Percentiles rank a stretch among this genome's conserved stretches.
These are phyloP conservation scores for Aproaerema taeniolella DNA, from an alignment of 2,888 invertebrate species.

Conservation along the genomic window DNA sequence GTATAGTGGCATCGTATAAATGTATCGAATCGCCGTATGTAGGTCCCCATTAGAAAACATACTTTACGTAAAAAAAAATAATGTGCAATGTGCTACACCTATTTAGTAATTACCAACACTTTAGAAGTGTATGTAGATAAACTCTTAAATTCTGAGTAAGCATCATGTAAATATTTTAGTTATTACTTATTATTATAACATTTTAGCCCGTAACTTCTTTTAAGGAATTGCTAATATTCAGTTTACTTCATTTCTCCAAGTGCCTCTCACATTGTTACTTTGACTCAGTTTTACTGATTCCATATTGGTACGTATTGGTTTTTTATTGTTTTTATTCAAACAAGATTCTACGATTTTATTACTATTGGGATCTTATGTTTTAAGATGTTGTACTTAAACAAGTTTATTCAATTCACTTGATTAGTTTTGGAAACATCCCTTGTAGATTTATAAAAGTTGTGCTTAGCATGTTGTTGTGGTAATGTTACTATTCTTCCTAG, in stretches of 20 bases:
- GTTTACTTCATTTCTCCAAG: slow-evolving; percentile 47
- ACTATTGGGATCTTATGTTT: slow-evolving; percentile 2
- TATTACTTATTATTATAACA: slow-evolving; percentile 33
- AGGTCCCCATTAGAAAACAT: slow-evolving; percentile 33
- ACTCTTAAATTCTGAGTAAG: slow-evolving; percentile 42
- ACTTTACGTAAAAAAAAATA: slow-evolving; percentile 45
- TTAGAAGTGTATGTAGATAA: slow-evolving; percentile 65
- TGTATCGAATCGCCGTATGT: slow-evolving; percentile 22
- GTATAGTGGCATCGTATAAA: slow-evolving; percentile 26
- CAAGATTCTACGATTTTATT: neutral
- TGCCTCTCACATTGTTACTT: slow-evolving; percentile 50
- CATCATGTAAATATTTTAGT: slow-evolving; percentile 56
- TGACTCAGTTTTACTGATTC: slow-evolving; percentile 25
- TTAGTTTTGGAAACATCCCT: no score
- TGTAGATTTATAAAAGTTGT: slow-evolving; percentile 6
- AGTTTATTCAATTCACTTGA: neutral
- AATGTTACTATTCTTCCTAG: slow-evolving; percentile 2
- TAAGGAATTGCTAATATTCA: slow-evolving; percentile 40
- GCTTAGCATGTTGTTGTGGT: slow-evolving; percentile 9
- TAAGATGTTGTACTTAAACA: neutral
- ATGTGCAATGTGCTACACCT: slow-evolving; percentile 59
- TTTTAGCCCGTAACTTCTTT: slow-evolving; percentile 48
- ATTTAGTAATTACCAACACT: slow-evolving; percentile 39
- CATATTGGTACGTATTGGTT: slow-evolving; percentile 17
- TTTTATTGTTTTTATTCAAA: neutral